phyloP scores from a whole-genome alignment of 2,113 vertebrate species.

The sheep (Ovis aries) region ARS-UI_Ramb_v3.0 NC_056055.1:212820501-212821000 shows the following conservation, averaged over 20 bases:
- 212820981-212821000: too few species aligned
- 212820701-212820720: background rate
- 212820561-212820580: background rate
- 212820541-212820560: background rate
- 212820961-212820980: too few species aligned
- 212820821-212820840: too few species aligned
- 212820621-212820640: background rate
- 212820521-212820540: too few species aligned
- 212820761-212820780: background rate
- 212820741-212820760: background rate
- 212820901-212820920: too few species aligned
- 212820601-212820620: background rate
- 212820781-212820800: too few species aligned
- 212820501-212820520: background rate
- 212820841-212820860: too few species aligned
- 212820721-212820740: background rate
- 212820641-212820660: accelerated
- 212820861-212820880: too few species aligned
- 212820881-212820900: too few species aligned
- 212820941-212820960: too few species aligned
- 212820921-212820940: too few species aligned
- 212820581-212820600: background rate
- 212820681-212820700: background rate
- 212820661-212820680: background rate
- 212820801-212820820: too few species aligned